These are phyloP conservation scores for Nycticorax nycticorax DNA, from an alignment of 2,113 vertebrate genomes.

Conservation along the genomic window DNA sequence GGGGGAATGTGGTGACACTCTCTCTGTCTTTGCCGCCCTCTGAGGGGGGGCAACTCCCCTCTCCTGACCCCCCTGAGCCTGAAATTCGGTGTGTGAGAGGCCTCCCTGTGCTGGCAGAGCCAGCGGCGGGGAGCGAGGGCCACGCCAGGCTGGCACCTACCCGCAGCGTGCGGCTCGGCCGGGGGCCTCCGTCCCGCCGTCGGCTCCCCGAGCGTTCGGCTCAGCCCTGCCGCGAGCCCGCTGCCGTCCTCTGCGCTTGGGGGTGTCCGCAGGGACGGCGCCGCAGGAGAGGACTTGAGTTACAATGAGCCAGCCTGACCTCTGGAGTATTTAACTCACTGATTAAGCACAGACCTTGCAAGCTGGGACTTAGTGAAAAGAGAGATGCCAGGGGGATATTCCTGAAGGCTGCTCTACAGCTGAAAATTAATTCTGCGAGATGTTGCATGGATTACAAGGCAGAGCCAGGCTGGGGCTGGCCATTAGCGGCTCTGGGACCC, in stretches of 20 bases:
- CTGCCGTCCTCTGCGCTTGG: background rate
- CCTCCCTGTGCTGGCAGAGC: background rate
- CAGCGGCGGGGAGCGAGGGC: accelerated
- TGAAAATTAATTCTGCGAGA: conserved; percentile 12
- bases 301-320: background rate
- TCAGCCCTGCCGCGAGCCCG: background rate
- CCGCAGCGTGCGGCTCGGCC: accelerated
- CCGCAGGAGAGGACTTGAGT: background rate
- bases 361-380: background rate
- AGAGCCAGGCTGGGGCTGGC: background rate
- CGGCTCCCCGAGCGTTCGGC: background rate
- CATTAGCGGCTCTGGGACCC: conserved; percentile 9
- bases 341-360: background rate
- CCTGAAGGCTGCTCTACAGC: background rate
- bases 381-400: background rate
- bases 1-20: background rate
- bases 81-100: accelerated
- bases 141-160: background rate
- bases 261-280: background rate
- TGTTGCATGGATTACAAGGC: background rate
- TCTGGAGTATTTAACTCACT: background rate
- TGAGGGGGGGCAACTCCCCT: background rate
- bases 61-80: accelerated
- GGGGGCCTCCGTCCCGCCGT: accelerated
- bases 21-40: background rate